Evolutionary conservation across 2,888 invertebrate genomes (phyloP), one percentile per base, ranked within the genome.

Genomic region (Tinea pellionella): DNA sequence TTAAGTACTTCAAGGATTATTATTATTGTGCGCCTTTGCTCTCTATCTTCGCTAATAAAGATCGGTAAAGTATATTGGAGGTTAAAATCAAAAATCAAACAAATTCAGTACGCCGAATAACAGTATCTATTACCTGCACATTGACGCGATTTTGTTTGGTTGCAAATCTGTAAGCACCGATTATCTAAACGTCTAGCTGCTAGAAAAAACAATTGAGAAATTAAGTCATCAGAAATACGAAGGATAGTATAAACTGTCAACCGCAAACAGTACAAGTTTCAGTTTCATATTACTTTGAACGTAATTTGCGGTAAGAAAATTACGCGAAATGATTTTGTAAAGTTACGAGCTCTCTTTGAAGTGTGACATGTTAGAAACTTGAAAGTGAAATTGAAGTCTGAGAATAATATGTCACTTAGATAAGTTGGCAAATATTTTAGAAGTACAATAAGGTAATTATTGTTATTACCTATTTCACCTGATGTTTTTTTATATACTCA

Each of bases 341-440:
- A 53, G 53, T 53, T 53, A 24, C 53, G 53, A 2, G 53, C 24
- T 53, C 53, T 53, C 53, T 53, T 53, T 53, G 53, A 53, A 53
- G 24, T 53, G 53, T 24, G 53, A 53, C n/a, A 24, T 24, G 24
- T 47, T 51, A 12, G 16, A 9, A 24, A 53, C 53, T 53, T 53
- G 53, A 53, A 53, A 53, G 53, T 53, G 53, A 24, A 53, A 53
- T 53, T 53, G 11, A 11, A 53, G 16, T 24, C 12, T 9, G 53
- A 24, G 16, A 13, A 47, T 47, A 47, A 47, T 47, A 47, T 47
- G 47, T 16, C 47, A 15, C 13, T 47, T 15, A 37, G 37, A 6
- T 24, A 24, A 24, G 24, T 24, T 24, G 24, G 24, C 24, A 24
- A 24, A 6, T 24, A 24, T 24, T 24, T 24, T 24, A 24, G 2